Base-by-base conservation (phyloP, 2,888 invertebrate genomes). In the Sinelater perroti region DNA sequence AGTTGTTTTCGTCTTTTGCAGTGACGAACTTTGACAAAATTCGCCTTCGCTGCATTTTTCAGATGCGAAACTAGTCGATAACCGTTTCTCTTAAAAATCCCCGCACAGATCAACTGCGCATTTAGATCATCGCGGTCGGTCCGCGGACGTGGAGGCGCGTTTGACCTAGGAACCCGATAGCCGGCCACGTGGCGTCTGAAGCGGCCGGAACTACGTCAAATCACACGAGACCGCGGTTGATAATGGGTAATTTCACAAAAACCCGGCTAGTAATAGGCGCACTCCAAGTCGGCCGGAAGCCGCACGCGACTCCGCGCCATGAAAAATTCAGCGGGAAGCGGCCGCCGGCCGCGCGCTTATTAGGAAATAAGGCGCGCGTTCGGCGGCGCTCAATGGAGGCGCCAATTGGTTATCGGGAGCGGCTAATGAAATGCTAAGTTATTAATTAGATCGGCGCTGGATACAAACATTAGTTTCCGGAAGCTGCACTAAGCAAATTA, bases 401-500 rank as follows among this genome's bases (percentile, higher is more conserved):
- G 2, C 3, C 11, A 14, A 16, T 33, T 14, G 33, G 11, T 33
- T 33, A 30, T 26, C 18, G 7, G 17, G 18, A n/a, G 17, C 10
- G 11, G 49, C 16, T 33, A 33, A 30, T 21, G 21, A 52, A 33
- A 52, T 44, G 52, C 30, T 38, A 14, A 18, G 36, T 26, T 54
- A 54, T 54, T 54, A 54, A 54, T 54, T 54, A 45, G 38, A 50
- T 50, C 36, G 40, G 21, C 51, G 18, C 38, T 36, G 28, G 28
- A 50, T 56, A 35, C 50, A 50, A 45, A 50, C 42, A 47, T 40
- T 47, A 47, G 46, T 47, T 21, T 47, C 33, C 36, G 50, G 45
- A 38, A 52, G 21, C 46, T 57, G 52, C 36, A 52, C 31, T 40
- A 56, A 57, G 45, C 28, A 44, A 51, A 57, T 57, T 57, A 58